These are phyloP conservation scores for Xenopus borealis DNA, from an alignment of 2,113 vertebrate genomes.

Conservation along the genomic window DNA sequence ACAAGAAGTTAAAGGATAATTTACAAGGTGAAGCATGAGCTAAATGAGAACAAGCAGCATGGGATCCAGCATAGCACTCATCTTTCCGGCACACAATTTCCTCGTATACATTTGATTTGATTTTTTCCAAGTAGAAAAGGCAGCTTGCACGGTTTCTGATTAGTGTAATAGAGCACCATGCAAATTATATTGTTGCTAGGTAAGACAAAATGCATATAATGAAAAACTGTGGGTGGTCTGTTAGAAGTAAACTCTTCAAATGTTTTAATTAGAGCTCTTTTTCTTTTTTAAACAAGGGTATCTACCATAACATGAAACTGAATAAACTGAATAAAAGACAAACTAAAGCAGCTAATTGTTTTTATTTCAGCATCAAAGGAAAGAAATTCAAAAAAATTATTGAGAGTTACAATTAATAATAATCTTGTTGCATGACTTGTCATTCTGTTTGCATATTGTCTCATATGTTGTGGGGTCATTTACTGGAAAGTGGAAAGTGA, in stretches of 20 bases:
- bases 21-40: conserved; percentile 51
- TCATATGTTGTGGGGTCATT: too few species aligned
- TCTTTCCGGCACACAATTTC: conserved; percentile 65
- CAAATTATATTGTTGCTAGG: conserved; percentile 59
- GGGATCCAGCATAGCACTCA: conserved; percentile 63
- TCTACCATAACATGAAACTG: conserved; percentile 48
- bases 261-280: conserved; percentile 57
- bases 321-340: conserved; percentile 37
- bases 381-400: too few species aligned
- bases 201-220: conserved; percentile 46
- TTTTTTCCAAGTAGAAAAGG: conserved; percentile 65
- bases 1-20: conserved; percentile 53
- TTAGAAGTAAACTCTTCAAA: conserved; percentile 60
- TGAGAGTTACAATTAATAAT: too few species aligned
- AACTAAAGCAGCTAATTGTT: too few species aligned
- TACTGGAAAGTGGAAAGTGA: too few species aligned
- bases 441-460: too few species aligned
- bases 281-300: conserved; percentile 57
- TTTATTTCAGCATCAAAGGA: too few species aligned
- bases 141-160: conserved; percentile 72
- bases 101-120: conserved; percentile 51
- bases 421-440: too few species aligned
- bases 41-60: conserved; percentile 51
- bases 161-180: conserved; percentile 75
- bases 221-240: conserved; percentile 55